Evolutionary conservation across 2,888 invertebrate species (phyloP).

Genomic region (Trilocha varians): DNA sequence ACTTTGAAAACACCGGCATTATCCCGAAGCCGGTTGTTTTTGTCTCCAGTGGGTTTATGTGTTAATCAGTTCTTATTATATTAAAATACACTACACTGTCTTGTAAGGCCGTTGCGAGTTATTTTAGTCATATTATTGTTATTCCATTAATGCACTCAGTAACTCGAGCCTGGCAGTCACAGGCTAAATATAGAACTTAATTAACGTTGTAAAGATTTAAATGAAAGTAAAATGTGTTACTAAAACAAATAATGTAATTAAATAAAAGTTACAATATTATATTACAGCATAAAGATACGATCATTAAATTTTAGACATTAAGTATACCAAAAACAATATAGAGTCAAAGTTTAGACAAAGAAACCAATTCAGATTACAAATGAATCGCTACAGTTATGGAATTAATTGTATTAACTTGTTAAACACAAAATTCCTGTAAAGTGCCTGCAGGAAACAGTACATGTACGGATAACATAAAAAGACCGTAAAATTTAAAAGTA

Average conservation of each 20-base stretch:
- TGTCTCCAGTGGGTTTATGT: no score
- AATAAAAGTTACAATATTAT: no score
- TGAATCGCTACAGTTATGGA: no score
- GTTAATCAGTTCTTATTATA: background rate
- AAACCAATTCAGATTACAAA: no score
- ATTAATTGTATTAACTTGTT: no score
- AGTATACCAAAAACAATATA: no score
- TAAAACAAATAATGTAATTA: no score
- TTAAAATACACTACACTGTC: constrained; percentile 12
- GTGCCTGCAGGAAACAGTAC: background rate
- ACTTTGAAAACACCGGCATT: no score
- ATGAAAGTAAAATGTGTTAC: background rate
- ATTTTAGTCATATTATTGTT: constrained; percentile 5
- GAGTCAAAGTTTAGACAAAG: no score
- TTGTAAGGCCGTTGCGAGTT: constrained; percentile 6
- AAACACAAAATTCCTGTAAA: background rate
- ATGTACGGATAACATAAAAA: background rate
- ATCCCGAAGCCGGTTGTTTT: no score
- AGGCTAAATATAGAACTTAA: constrained; percentile 35
- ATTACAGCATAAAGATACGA: no score
- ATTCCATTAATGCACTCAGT: constrained; percentile 10
- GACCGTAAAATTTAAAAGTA: constrained; percentile 19
- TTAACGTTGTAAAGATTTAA: constrained; percentile 15
- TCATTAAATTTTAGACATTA: no score
- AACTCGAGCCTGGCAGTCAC: constrained; percentile 26